Evolutionary conservation across 2,113 vertebrate genomes (phyloP).

Genomic region (Myotis lucifugus): DNA sequence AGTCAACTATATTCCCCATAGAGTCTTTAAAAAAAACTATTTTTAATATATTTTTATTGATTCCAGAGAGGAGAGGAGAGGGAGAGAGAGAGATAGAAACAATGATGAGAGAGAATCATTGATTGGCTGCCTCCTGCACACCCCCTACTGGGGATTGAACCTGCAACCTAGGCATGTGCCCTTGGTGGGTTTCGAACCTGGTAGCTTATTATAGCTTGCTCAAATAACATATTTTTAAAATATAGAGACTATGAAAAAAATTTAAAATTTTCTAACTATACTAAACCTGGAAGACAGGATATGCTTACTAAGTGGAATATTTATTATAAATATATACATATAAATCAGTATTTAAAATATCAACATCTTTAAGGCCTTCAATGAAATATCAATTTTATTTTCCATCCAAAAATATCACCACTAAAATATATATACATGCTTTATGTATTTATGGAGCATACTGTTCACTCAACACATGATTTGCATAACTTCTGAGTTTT

Average conservation of each 20-base stretch:
- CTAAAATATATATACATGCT: not conserved
- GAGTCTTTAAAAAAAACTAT: not conserved
- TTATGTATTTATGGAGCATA: not conserved
- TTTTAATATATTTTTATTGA: too few species aligned
- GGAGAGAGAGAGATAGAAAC: too few species aligned
- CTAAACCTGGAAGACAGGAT: not conserved
- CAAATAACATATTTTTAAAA: not conserved
- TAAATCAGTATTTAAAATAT: slow-evolving; percentile 27
- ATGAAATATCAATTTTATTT: slow-evolving; percentile 41
- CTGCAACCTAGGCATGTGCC: too few species aligned
- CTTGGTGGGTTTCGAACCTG: not conserved
- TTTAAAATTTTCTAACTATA: not conserved
- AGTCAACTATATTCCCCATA: not conserved
- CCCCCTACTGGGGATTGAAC: too few species aligned
- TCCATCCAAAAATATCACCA: not conserved
- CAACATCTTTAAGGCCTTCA: slow-evolving; percentile 13
- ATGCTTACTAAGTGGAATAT: not conserved
- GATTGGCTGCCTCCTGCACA: too few species aligned
- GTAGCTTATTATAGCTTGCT: slow-evolving; percentile 19
- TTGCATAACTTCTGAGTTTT: slow-evolving; percentile 10
- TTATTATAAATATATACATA: not conserved
- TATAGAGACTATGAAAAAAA: not conserved
- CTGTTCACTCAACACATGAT: not conserved
- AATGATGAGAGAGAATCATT: too few species aligned
- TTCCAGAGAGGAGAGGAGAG: too few species aligned